phyloP scores from a whole-genome alignment of 2,888 invertebrate genomes.

The Serrognathus titanus region DNA sequence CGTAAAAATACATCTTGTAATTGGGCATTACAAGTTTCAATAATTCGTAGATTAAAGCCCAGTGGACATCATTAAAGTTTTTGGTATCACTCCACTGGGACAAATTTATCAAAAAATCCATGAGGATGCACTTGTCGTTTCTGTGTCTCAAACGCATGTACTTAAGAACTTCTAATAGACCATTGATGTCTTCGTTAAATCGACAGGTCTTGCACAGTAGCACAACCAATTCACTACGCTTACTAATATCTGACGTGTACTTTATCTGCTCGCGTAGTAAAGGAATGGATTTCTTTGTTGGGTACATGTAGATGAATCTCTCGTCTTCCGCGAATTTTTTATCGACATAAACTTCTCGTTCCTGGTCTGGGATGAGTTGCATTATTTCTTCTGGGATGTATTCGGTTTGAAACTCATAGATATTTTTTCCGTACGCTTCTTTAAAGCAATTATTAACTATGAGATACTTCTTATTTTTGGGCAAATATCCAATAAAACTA shows the following conservation, averaged over 20 bases:
- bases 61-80: conserved; percentile 3
- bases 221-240: background rate
- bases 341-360: conserved; percentile 4
- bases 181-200: background rate
- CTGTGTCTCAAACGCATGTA: conserved; percentile 5
- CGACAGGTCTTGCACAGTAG: conserved; percentile 2
- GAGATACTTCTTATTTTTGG: background rate
- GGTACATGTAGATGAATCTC: background rate
- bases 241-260: conserved; percentile 4
- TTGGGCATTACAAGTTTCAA: too few species aligned
- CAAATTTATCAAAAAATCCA: background rate
- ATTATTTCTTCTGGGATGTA: background rate
- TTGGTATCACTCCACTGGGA: background rate
- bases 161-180: conserved; percentile 3
- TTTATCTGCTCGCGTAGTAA: conserved; percentile 5
- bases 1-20: too few species aligned
- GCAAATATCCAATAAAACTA: background rate
- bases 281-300: background rate
- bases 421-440: conserved; percentile 1
- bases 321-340: conserved; percentile 3
- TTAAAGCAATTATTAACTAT: conserved; percentile 3
- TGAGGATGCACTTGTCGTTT: conserved; percentile 4
- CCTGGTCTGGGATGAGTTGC: background rate
- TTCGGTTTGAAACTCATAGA: background rate
- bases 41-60: background rate